phyloP scores from a whole-genome alignment of 2,113 vertebrate genomes.

The Rhinoderma darwinii region DNA sequence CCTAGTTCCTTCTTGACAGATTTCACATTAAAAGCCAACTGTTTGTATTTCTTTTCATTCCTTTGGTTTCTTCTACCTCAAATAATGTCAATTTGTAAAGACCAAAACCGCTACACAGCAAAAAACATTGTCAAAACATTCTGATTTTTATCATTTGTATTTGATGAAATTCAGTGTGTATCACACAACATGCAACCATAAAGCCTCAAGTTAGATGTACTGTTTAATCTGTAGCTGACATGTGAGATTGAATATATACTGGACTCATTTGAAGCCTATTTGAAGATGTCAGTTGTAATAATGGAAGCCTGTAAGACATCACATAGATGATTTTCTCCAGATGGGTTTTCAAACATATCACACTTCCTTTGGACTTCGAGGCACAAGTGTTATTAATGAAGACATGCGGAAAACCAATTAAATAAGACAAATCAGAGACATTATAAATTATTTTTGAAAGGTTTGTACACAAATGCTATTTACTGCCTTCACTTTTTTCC shows the following conservation, averaged over 20 bases:
- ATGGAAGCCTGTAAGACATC: slow-evolving; percentile 15
- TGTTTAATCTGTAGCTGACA: slow-evolving; percentile 41
- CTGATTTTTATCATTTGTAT: background rate
- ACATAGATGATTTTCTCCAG: slow-evolving; percentile 32
- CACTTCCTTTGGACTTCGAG: slow-evolving; percentile 14
- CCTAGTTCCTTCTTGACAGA: no score
- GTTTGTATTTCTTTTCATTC: background rate
- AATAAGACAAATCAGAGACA: slow-evolving; percentile 12
- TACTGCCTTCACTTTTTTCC: background rate
- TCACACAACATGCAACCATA: slow-evolving; percentile 10
- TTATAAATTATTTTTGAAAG: slow-evolving; percentile 37
- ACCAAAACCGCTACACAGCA: background rate
- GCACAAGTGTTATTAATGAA: slow-evolving; percentile 38
- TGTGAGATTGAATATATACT: slow-evolving; percentile 37
- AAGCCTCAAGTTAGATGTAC: background rate
- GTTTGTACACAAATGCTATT: slow-evolving; percentile 32
- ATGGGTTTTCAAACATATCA: slow-evolving; percentile 15
- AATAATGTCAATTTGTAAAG: background rate
- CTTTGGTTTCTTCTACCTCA: background rate
- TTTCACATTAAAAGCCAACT: background rate
- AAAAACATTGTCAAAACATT: background rate
- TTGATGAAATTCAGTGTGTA: background rate
- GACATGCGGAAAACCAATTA: slow-evolving; percentile 46
- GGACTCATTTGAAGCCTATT: slow-evolving; percentile 37
- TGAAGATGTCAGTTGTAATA: slow-evolving; percentile 52